phyloP scores from a whole-genome alignment of 2,113 vertebrate species.

The Cyprinus carpio region DNA sequence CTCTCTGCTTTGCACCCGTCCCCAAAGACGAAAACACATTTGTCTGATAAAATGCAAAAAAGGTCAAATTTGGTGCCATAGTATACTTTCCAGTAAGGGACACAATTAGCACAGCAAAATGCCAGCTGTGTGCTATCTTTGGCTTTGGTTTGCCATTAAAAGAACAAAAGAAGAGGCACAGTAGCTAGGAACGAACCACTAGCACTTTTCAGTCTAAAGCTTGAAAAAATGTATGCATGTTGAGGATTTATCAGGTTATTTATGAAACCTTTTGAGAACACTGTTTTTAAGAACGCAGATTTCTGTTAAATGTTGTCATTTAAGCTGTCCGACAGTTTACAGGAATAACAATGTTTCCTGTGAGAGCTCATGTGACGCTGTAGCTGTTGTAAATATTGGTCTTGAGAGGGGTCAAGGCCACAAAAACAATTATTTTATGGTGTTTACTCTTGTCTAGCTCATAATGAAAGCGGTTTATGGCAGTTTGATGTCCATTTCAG shows the following conservation, averaged over 20 bases:
- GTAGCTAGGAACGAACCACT: constrained; percentile 63
- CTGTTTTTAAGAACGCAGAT: background rate
- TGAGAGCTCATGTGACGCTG: constrained; percentile 12
- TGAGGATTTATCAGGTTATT: background rate
- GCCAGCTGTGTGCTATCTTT: constrained; percentile 70
- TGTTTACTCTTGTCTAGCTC: background rate
- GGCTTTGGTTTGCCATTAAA: constrained; percentile 58
- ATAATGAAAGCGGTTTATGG: background rate
- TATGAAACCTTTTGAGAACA: background rate
- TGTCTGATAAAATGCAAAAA: constrained; percentile 65
- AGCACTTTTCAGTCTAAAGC: constrained; percentile 52
- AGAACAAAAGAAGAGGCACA: constrained; percentile 69
- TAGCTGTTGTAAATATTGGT: constrained; percentile 33
- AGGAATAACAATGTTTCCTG: constrained; percentile 25
- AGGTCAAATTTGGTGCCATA: constrained; percentile 66
- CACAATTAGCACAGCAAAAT: constrained; percentile 63
- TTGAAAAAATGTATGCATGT: background rate
- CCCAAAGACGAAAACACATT: constrained; percentile 74
- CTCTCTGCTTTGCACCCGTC: constrained; percentile 59
- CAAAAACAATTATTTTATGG: background rate
- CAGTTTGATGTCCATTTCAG: background rate
- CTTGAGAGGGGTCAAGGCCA: constrained; percentile 10
- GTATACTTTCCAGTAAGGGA: constrained; percentile 62
- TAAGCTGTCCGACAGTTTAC: constrained; percentile 5
- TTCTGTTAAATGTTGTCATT: constrained; percentile 31